Percentiles rank a stretch among this genome's conserved stretches.
phyloP scores from a whole-genome alignment of 64 coral and sea anemone species.

The Acropora yongei region DNA sequence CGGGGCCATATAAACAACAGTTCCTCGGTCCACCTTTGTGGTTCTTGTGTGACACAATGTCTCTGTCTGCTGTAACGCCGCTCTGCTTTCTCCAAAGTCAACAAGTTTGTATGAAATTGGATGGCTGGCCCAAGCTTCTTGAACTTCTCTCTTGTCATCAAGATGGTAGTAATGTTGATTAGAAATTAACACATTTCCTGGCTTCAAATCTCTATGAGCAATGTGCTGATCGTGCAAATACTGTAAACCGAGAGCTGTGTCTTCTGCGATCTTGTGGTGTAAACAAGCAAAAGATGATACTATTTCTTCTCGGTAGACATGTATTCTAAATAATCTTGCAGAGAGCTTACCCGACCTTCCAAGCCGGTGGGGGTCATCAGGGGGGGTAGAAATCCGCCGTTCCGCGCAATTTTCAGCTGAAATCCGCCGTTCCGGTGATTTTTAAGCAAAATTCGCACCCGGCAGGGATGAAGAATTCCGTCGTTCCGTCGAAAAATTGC shows the following conservation, averaged over 20 bases:
- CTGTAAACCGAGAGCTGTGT: constrained; percentile 38
- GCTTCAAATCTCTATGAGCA: constrained; percentile 78
- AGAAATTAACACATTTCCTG: constrained; percentile 71
- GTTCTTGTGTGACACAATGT: constrained; percentile 54
- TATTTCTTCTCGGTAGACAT: background rate
- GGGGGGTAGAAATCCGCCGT: too few species aligned
- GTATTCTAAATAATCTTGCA: constrained; percentile 57
- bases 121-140: constrained; percentile 22
- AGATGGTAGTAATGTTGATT: constrained; percentile 72
- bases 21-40: constrained; percentile 52
- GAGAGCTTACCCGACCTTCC: constrained; percentile 39
- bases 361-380: too few species aligned
- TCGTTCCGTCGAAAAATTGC: too few species aligned
- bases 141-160: background rate
- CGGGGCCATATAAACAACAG: constrained; percentile 66
- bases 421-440: too few species aligned
- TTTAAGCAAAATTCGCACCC: too few species aligned
- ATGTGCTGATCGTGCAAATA: constrained; percentile 50
- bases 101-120: constrained; percentile 62
- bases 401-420: too few species aligned
- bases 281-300: constrained; percentile 1
- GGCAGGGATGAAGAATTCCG: too few species aligned
- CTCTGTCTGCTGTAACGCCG: constrained; percentile 44
- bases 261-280: constrained; percentile 49
- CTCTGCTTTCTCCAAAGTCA: constrained; percentile 76